A percentile compares a stretch with the other conserved stretches of the same genome.
Evolutionary conservation across 2,113 vertebrate species (phyloP).

Genomic region (Eolophus roseicapilla): DNA sequence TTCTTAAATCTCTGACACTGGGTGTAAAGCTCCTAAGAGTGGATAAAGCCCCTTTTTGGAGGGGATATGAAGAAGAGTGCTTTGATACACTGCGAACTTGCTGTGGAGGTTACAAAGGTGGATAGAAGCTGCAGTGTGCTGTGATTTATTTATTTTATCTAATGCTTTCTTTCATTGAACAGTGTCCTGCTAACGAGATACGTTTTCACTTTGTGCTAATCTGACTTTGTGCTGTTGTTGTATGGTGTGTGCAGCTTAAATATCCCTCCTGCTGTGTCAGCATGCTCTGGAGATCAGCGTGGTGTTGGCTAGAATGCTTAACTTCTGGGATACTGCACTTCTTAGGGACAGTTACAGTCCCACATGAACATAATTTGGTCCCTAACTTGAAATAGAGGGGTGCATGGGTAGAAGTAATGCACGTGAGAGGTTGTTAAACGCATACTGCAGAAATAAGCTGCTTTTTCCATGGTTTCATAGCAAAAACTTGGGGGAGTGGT

Average conservation of each 20-base stretch:
- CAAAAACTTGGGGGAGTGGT: background rate
- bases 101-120: background rate
- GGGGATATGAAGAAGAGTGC: background rate
- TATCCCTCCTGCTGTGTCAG: background rate
- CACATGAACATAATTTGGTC: fast-evolving
- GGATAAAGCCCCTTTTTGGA: fast-evolving
- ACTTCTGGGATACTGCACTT: background rate
- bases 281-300: background rate
- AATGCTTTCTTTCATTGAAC: background rate
- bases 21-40: background rate
- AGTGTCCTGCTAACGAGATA: background rate
- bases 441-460: background rate
- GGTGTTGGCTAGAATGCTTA: background rate
- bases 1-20: background rate
- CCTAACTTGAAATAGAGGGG: background rate
- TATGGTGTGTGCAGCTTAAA: background rate
- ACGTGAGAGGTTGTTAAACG: background rate
- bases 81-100: background rate
- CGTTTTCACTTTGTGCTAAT: fast-evolving
- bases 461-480: background rate
- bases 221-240: background rate
- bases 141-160: background rate
- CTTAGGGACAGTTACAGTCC: background rate
- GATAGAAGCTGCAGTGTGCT: background rate
- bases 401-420: background rate